Percentiles rank a stretch among this genome's conserved stretches.
phyloP scores from a whole-genome alignment of 2,797 vertebrate species.

The Distichodus sexfasciatus region DNA sequence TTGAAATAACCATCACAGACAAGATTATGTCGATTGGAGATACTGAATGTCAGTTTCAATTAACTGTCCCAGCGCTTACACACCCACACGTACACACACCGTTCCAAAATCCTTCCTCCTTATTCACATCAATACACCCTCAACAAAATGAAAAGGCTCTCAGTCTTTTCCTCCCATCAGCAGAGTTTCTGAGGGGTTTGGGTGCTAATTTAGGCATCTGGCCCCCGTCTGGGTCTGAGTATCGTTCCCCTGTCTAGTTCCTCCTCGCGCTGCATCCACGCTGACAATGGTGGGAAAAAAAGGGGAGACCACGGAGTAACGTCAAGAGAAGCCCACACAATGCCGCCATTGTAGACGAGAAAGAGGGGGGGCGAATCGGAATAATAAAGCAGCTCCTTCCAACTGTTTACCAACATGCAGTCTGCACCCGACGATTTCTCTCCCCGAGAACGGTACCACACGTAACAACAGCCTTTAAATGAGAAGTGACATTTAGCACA shows the following conservation, averaged over 20 bases:
- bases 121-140: conserved; percentile 48
- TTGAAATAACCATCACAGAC: no score
- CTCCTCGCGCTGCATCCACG: conserved; percentile 56
- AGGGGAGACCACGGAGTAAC: conserved; percentile 83
- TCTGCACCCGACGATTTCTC: conserved; percentile 70
- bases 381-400: conserved; percentile 82
- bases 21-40: no score
- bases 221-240: conserved; percentile 77
- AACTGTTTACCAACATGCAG: conserved; percentile 87
- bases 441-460: conserved; percentile 4
- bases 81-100: not conserved
- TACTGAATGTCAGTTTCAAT: no score
- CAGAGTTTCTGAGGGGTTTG: conserved; percentile 83
- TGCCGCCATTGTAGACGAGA: conserved; percentile 85
- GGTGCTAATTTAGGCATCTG: conserved; percentile 93
- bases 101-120: not conserved
- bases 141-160: conserved; percentile 78
- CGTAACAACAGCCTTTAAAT: not conserved
- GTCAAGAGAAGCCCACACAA: conserved; percentile 88
- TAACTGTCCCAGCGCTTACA: not conserved
- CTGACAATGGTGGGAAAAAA: conserved; percentile 80
- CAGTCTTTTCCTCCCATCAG: conserved; percentile 72
- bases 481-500: not conserved
- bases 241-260: conserved; percentile 65
- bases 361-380: conserved; percentile 72